Evolutionary conservation across 2,888 invertebrate species (phyloP), one percentile per base, ranked within the genome.

Genomic region (Drosophila ustulata): DNA sequence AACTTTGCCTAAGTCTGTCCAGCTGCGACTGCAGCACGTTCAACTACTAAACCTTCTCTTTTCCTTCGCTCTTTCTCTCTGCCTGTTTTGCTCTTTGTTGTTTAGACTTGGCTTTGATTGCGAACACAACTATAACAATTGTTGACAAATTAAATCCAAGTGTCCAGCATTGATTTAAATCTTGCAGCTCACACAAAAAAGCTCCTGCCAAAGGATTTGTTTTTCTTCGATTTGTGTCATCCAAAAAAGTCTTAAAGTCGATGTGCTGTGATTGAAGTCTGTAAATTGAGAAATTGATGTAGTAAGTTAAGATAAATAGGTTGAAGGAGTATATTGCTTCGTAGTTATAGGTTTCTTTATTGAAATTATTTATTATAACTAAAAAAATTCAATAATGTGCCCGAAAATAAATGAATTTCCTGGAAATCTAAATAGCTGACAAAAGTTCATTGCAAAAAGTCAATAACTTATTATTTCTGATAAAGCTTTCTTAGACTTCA

Each of bases 1-100:
- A 84, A 82, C 71, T 86, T 79, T 71, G 74, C 71, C 72, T 82
- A 84, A 84, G 84, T 80, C 71, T 62, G 70, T 55, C 58, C 88
- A 87, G 76, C 85, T 87, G 82, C 82, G 68, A 71, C 68, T 78
- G 76, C 80, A 78, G 87, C 88, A 87, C 88, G 84, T 87, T 80
- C 64, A 59, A 70, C 64, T 59, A 58, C 62, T 71, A 58, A 65
- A 62, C 59, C 43, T 55, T 46, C 18, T 28, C 13, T 28, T 26
- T 34, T 8, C n/a, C 6, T n/a, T 13, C 9, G 5, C 50, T 13
- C 4, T 3, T 9, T 43, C 18, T 30, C 34, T 28, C 41, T 2
- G n/a, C 9, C 18, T 8, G 4, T 3, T 18, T 49, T 30, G 30
- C 46, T 18, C 37, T 47, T 46, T 37, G 23, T 18, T 30, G 28